These are phyloP conservation scores for Ctena decussata DNA, from an alignment of 2,888 invertebrate genomes.

Conservation along the genomic window DNA sequence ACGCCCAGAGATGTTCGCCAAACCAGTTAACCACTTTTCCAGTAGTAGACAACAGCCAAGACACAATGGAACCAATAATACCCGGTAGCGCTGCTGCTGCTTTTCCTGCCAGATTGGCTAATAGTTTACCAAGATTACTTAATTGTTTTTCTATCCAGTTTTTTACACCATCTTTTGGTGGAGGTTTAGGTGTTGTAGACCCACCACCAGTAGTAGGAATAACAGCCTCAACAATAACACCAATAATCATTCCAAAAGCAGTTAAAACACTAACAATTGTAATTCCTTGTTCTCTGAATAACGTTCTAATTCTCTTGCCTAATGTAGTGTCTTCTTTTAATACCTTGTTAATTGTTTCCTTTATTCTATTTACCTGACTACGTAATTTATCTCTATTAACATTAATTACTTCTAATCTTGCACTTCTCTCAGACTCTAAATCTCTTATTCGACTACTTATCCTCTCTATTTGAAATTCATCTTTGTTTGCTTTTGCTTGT, in stretches of 20 bases:
- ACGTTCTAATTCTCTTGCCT: constrained; percentile 37
- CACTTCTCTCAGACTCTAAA: constrained; percentile 29
- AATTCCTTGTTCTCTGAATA: constrained; percentile 55
- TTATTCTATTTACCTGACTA: constrained; percentile 40
- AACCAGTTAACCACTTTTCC: constrained; percentile 10
- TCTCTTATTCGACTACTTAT: background rate
- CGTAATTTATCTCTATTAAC: constrained; percentile 40
- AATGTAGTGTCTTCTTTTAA: constrained; percentile 39
- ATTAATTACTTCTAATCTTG: constrained; percentile 42
- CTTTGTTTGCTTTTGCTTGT: background rate
- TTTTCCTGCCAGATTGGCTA: too few relatives aligned
- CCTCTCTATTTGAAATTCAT: background rate
- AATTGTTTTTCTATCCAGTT: too few relatives aligned
- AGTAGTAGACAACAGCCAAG: constrained; percentile 6
- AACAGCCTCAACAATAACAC: constrained; percentile 43
- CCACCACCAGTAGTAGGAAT: constrained; percentile 15
- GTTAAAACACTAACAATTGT: constrained; percentile 48
- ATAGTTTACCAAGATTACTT: too few relatives aligned
- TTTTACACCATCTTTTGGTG: background rate
- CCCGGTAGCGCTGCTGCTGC: too few relatives aligned
- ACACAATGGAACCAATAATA: constrained; percentile 18
- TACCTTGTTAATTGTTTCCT: constrained; percentile 36
- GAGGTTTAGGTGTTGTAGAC: constrained; percentile 20
- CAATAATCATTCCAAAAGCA: constrained; percentile 50
- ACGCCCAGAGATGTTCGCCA: constrained; percentile 6